Percentiles rank a stretch among this genome's conserved stretches.
These are phyloP conservation scores for Argyrosomus japonicus DNA, from an alignment of 2,113 vertebrate genomes.

Conservation along the genomic window DNA sequence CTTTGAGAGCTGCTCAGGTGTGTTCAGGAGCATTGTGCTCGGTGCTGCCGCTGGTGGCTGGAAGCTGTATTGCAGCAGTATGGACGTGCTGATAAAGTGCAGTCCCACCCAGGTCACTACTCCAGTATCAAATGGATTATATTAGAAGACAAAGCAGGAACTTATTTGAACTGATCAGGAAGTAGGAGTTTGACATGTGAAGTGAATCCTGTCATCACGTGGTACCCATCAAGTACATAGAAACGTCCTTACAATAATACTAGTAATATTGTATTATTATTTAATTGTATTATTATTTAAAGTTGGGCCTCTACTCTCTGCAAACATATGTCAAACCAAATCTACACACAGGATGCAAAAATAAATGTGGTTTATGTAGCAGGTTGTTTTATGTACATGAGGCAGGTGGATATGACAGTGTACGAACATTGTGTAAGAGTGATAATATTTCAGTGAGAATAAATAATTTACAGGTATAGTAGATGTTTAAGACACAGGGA, in stretches of 20 bases:
- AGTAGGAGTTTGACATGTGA: neutral
- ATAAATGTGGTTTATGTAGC: no score
- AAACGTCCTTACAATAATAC: neutral
- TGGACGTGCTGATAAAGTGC: no score
- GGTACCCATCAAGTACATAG: neutral
- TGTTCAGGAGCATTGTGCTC: neutral
- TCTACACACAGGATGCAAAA: neutral
- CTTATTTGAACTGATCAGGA: no score
- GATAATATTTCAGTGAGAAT: no score
- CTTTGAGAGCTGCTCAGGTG: neutral
- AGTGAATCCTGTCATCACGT: no score
- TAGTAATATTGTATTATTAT: neutral
- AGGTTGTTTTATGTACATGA: no score
- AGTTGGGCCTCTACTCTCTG: neutral
- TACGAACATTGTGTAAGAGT: no score
- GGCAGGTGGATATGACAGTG: no score
- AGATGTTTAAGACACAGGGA: no score
- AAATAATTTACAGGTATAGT: no score
- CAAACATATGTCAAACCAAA: neutral
- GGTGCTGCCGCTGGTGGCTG: conserved; percentile 33
- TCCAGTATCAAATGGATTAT: neutral
- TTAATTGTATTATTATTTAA: neutral
- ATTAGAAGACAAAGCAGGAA: neutral
- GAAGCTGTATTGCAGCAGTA: neutral
- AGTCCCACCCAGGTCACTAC: no score